These are phyloP conservation scores for Poeciliopsis gracilis DNA, from an alignment of 2,797 vertebrate species.

Conservation along the genomic window DNA sequence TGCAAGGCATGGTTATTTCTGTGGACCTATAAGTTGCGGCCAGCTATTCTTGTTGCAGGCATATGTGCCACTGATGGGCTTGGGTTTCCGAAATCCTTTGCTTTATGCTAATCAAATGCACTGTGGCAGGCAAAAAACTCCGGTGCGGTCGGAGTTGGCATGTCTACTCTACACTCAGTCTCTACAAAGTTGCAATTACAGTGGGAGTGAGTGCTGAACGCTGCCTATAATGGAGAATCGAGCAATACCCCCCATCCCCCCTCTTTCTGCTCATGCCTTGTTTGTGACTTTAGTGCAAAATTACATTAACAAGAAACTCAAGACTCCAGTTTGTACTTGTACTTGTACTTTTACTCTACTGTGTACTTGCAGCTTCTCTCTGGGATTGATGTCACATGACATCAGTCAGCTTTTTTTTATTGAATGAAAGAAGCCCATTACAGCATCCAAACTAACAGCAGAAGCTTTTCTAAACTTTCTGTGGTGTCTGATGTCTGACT, in stretches of 20 bases:
- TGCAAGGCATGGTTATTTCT: conserved; percentile 74
- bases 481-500: conserved; percentile 33
- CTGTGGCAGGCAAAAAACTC: conserved; percentile 73
- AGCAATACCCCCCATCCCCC: conserved; percentile 23
- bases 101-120: conserved; percentile 81
- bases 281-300: conserved; percentile 55
- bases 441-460: conserved; percentile 27
- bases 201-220: conserved; percentile 71
- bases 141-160: conserved; percentile 77
- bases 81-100: conserved; percentile 82
- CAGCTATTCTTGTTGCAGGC: conserved; percentile 78
- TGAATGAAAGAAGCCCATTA: conserved; percentile 13
- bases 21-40: conserved; percentile 76
- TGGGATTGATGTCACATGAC: conserved; percentile 44
- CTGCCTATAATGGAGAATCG: conserved; percentile 55
- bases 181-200: conserved; percentile 79
- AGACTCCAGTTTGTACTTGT: conserved; percentile 48
- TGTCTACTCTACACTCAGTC: conserved; percentile 69
- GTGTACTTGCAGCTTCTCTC: conserved; percentile 33
- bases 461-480: conserved; percentile 33
- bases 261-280: conserved; percentile 41
- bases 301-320: conserved; percentile 46
- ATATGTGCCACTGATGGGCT: conserved; percentile 81
- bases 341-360: no score
- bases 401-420: conserved; percentile 15